phyloP scores from a whole-genome alignment of 1,140 invertebrate species.

The Drosophila pseudoananassae region DNA sequence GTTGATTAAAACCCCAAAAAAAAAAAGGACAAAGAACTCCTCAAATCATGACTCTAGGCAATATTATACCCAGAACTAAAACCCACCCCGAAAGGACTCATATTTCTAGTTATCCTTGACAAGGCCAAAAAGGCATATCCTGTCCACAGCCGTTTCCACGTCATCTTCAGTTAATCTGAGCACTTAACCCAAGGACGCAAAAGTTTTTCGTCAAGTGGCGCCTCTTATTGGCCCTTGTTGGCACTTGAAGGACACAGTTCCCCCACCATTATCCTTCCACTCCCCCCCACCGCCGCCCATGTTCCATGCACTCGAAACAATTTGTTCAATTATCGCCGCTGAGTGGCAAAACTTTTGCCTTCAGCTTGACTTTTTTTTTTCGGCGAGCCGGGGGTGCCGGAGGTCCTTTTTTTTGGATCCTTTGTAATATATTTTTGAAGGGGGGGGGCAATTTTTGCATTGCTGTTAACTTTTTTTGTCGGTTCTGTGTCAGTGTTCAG shows the following conservation, averaged over 20 bases:
- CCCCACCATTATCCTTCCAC: neutral
- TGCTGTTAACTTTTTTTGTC: conserved; percentile 27
- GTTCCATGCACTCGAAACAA: conserved; percentile 72
- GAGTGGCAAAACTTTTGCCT: conserved; percentile 73
- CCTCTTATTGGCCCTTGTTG: conserved; percentile 50
- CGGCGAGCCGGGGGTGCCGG: neutral
- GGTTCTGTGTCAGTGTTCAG: conserved; percentile 11
- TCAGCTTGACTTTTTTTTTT: neutral
- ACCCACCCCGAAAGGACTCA: neutral
- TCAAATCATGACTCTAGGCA: too few relatives aligned
- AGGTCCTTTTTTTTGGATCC: conserved; percentile 2
- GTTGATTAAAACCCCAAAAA: neutral
- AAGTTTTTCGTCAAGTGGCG: conserved; percentile 39
- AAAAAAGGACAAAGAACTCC: too few relatives aligned
- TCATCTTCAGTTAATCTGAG: conserved; percentile 12
- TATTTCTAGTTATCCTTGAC: neutral
- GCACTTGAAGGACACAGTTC: conserved; percentile 11
- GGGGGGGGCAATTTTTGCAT: conserved; percentile 54
- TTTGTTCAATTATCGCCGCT: conserved; percentile 78
- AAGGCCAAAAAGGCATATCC: neutral
- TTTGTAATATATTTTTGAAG: conserved; percentile 47
- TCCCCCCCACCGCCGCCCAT: too few relatives aligned
- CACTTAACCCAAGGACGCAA: conserved; percentile 7
- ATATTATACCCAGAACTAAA: too few relatives aligned
- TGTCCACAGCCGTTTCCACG: neutral